Evolutionary conservation across 2,888 invertebrate genomes (phyloP).

Genomic region (Entomobrya multifasciata): DNA sequence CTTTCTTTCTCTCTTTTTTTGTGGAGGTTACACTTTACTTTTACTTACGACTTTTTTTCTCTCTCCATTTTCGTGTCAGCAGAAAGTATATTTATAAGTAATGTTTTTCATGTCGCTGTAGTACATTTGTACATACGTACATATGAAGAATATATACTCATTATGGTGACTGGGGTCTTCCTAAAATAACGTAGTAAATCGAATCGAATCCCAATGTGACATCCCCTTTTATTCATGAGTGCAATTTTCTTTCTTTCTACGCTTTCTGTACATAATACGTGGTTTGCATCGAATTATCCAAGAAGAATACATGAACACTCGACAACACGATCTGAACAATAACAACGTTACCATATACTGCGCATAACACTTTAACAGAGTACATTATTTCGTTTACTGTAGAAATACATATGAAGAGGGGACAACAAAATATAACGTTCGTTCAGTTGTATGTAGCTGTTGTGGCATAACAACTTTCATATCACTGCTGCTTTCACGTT

Average conservation of each 20-base stretch:
- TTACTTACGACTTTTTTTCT: background rate
- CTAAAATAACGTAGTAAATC: slow-evolving; percentile 71
- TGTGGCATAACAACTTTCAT: background rate
- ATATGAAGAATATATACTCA: background rate
- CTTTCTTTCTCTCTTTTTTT: background rate
- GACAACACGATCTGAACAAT: background rate
- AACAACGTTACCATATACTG: background rate
- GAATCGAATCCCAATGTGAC: slow-evolving; percentile 74
- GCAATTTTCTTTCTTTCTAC: slow-evolving; percentile 74
- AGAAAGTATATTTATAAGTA: background rate
- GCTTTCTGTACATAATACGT: slow-evolving; percentile 44
- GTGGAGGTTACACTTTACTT: slow-evolving; percentile 10
- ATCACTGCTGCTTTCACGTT: background rate
- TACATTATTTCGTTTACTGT: background rate
- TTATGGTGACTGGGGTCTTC: slow-evolving; percentile 19
- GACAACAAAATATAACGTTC: background rate
- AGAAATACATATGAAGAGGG: background rate
- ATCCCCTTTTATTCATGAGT: slow-evolving; percentile 77
- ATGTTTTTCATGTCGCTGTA: background rate
- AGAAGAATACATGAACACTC: background rate
- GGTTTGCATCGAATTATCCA: slow-evolving; percentile 74
- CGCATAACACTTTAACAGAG: background rate
- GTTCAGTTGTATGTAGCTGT: background rate
- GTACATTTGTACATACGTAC: background rate
- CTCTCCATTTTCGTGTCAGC: slow-evolving; percentile 2